Evolutionary conservation across 2,797 vertebrate genomes (phyloP).

Genomic region (Amblyopsis hoosieri): DNA sequence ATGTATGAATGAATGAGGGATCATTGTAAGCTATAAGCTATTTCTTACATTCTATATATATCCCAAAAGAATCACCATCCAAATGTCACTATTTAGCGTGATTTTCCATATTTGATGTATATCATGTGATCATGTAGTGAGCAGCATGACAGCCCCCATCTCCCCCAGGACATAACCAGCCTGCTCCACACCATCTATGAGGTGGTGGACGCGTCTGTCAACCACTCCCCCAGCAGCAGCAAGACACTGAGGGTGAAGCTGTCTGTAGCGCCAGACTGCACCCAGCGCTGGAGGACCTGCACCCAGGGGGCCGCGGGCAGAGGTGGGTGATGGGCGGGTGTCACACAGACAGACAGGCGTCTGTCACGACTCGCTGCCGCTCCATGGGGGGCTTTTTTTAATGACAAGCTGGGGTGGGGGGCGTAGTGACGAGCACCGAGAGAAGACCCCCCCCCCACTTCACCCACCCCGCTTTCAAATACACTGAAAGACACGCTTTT

Average conservation of each 20-base stretch:
- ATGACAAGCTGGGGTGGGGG: slow-evolving; percentile 64
- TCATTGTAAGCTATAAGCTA: too few species aligned
- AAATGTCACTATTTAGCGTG: too few species aligned
- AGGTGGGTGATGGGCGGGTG: slow-evolving; percentile 38
- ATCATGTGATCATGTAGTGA: too few species aligned
- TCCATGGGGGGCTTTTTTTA: slow-evolving; percentile 71
- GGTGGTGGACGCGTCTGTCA: slow-evolving; percentile 96
- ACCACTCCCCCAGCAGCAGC: slow-evolving; percentile 94
- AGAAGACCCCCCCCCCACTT: slow-evolving; percentile 49
- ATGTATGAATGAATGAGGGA: too few species aligned
- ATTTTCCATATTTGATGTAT: too few species aligned
- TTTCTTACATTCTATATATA: too few species aligned
- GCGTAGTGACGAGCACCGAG: slow-evolving; percentile 54
- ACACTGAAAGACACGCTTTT: slow-evolving; percentile 71
- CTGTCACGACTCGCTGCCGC: slow-evolving; percentile 59
- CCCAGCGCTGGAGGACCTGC: slow-evolving; percentile 87
- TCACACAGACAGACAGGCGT: slow-evolving; percentile 65
- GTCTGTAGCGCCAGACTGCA: slow-evolving; percentile 92
- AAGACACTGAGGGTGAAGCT: slow-evolving; percentile 96
- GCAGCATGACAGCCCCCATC: not conserved
- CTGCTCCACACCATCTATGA: slow-evolving; percentile 98
- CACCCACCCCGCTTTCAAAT: slow-evolving; percentile 62
- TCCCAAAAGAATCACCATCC: too few species aligned
- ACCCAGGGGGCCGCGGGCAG: slow-evolving; percentile 85
- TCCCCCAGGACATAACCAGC: slow-evolving; percentile 93